phyloP scores from a whole-genome alignment of 2,888 invertebrate genomes.

The Darwinula stevensoni region DNA sequence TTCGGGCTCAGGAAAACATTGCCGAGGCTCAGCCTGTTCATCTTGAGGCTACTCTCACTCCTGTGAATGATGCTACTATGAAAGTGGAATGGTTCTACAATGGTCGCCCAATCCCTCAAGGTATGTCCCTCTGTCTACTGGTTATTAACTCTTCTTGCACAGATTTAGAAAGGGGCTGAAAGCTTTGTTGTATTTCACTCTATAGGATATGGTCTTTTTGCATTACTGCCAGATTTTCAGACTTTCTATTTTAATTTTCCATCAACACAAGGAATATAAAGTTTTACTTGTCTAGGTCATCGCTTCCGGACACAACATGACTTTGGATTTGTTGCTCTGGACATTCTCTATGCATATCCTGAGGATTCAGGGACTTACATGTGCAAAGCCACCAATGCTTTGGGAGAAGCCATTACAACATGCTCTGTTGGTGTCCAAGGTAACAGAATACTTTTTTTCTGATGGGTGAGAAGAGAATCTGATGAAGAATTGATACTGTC shows the following conservation, averaged over 20 bases:
- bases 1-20: conserved; percentile 50
- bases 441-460: too few species aligned
- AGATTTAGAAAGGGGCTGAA: too few species aligned
- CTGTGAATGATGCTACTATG: conserved; percentile 95
- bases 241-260: conserved; percentile 9
- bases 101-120: conserved; percentile 65
- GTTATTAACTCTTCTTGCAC: too few species aligned
- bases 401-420: conserved; percentile 80
- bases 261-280: not conserved
- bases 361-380: conserved; percentile 92
- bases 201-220: too few species aligned
- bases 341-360: conserved; percentile 80
- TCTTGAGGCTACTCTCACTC: conserved; percentile 75
- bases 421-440: conserved; percentile 61
- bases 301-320: conserved; percentile 88
- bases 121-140: conserved; percentile 12
- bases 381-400: conserved; percentile 79
- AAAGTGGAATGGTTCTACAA: conserved; percentile 94
- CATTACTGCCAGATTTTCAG: not conserved
- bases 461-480: not conserved
- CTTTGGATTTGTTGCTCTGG: conserved; percentile 87
- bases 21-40: conserved; percentile 66
- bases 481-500: conserved; percentile 8
- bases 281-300: conserved; percentile 28
- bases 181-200: too few species aligned